Evolutionary conservation across 2,797 vertebrate genomes (phyloP), one percentile per base, ranked within the genome.

Genomic region (Siniperca scherzeri): DNA sequence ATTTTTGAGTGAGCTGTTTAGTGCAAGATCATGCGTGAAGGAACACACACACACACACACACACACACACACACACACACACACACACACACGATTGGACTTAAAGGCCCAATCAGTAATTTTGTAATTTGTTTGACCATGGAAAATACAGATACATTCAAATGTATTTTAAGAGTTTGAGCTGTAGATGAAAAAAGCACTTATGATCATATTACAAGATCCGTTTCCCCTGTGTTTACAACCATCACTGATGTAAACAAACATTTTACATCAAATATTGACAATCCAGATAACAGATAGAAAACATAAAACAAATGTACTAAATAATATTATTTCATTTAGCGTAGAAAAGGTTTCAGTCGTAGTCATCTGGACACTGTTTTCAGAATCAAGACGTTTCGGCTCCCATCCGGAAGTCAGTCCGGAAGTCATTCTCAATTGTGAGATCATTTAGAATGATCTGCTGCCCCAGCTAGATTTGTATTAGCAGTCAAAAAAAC

Each of bases 1-100:
- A 42, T 71, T 80, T 85, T 57, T 83, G 61, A 83, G 68, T 42
- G 48, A 88, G 71, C 78, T 61, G 66, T 65, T 46, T 42, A 16
- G 44, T 77, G 70, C 76, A 61, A 40, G 44, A 62, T 56, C 69
- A 78, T 74, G 61, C 42, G 30, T 36, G 53, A 76, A 76, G n/a
- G 42, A 59, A 76, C 44, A 60, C 53, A 81, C 61, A 61, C 76
- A 81, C 61, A 61, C 76, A 75, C 44, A 59, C 53, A 81, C 61
- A 61, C 76, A 48, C 13, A 44, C 56, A 56, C 46, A 53, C 3
- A 59, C 53, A 81, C 61, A 61, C 76, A 75, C 44, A 59, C 53
- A 81, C 61, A 61, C 76, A 48, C 13, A 44, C 56, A 56, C 46
- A 53, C 3, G 33, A 48, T 33, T 11, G 27, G 3, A 62, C n/a